Conservation (phyloP, 1,140 invertebrate genomes). For the Globodera rostochiensis region DNA sequence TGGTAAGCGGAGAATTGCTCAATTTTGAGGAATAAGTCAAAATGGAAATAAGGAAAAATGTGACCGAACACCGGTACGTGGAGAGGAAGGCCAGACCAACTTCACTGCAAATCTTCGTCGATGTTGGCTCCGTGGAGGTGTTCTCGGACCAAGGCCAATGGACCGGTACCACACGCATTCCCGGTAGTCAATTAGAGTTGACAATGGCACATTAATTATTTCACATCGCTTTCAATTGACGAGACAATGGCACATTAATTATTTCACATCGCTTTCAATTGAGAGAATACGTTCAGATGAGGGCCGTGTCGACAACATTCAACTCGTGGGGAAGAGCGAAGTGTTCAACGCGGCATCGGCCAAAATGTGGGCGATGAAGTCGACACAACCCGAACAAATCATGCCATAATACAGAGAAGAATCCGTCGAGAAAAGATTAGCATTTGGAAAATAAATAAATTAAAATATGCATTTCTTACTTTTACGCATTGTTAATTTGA, state of each 20-base stretch:
- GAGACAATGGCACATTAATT: neutral
- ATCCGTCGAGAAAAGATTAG: neutral
- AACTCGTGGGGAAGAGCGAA: slow-evolving; percentile 4
- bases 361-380: neutral
- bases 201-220: neutral
- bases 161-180: neutral
- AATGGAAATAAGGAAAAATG: slow-evolving; percentile 10
- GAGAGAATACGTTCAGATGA: neutral
- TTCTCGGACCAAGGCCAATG: neutral
- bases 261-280: neutral
- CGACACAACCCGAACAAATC: neutral
- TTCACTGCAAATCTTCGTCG: neutral
- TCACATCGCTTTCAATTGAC: neutral
- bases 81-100: neutral
- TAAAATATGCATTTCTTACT: neutral
- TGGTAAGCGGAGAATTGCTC: neutral
- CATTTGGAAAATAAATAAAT: neutral
- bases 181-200: neutral
- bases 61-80: neutral
- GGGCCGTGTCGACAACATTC: neutral
- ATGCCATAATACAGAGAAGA: no score
- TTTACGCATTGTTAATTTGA: neutral
- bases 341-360: neutral
- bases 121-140: slow-evolving; percentile 13
- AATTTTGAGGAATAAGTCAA: neutral